Conservation (phyloP, 2,888 invertebrate species). For the Rhorus exstirpatorius region DNA sequence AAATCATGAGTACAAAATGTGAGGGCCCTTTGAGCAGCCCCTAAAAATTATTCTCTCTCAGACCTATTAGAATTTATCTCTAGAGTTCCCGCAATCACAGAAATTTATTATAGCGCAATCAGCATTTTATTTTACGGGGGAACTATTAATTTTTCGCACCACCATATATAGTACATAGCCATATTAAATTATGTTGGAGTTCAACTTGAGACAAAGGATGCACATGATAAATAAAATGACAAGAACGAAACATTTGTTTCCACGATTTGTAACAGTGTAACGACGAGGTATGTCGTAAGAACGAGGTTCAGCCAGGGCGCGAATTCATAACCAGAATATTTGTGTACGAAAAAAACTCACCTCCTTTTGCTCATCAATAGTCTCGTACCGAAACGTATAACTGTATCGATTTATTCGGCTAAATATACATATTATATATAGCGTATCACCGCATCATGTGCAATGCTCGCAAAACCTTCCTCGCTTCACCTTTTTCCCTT, state of each 20-base stretch:
- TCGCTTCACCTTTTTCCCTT: constrained; percentile 75
- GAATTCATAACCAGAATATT: constrained; percentile 27
- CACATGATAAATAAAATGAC: constrained; percentile 14
- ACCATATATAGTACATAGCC: no score
- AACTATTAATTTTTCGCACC: no score
- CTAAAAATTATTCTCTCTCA: no score
- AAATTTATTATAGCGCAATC: no score
- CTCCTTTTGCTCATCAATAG: constrained; percentile 80
- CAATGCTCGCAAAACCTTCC: constrained; percentile 26
- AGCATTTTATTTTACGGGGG: no score
- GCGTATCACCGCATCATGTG: constrained; percentile 4
- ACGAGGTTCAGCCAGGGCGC: neutral
- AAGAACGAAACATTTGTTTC: constrained; percentile 19
- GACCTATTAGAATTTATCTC: no score
- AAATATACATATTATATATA: constrained; percentile 8
- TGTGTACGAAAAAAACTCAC: constrained; percentile 73
- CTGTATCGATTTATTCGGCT: constrained; percentile 80
- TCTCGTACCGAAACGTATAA: constrained; percentile 81
- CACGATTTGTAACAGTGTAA: constrained; percentile 37
- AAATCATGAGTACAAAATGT: no score
- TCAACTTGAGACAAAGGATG: constrained; percentile 7
- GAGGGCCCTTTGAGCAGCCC: no score
- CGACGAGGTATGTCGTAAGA: neutral
- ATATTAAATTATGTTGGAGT: neutral
- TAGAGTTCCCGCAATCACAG: no score